Evolutionary conservation across 2,888 invertebrate species (phyloP).

Genomic region (Tillus elongatus): DNA sequence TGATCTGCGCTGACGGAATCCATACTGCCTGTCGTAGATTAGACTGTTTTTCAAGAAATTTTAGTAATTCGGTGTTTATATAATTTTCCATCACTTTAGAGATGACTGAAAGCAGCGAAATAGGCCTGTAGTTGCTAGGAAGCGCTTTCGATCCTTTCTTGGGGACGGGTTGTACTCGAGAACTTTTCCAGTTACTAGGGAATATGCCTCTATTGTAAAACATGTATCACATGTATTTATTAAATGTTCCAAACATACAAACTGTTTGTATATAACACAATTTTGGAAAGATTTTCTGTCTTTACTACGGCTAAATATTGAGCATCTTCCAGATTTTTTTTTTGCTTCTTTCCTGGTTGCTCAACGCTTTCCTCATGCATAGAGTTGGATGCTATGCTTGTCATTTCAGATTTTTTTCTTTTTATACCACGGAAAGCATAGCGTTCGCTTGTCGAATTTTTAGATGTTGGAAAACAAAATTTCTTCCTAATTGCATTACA

Average conservation of each 20-base stretch:
- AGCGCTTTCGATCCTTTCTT: no score
- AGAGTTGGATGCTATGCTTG: neutral
- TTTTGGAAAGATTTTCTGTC: neutral
- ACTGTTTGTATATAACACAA: constrained; percentile 1
- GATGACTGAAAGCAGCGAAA: no score
- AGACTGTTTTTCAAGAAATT: no score
- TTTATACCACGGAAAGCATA: neutral
- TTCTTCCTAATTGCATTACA: constrained; percentile 1
- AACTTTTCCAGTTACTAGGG: no score
- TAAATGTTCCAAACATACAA: constrained; percentile 3
- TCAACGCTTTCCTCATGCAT: constrained; percentile 3
- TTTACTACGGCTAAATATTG: neutral
- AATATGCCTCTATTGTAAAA: neutral
- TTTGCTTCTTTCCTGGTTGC: constrained; percentile 2
- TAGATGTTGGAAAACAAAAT: neutral
- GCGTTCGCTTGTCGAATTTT: neutral
- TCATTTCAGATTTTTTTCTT: constrained; percentile 1
- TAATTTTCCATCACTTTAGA: no score
- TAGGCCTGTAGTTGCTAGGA: no score
- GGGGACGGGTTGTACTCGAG: no score
- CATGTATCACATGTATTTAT: neutral
- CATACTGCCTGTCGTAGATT: no score
- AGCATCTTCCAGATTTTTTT: constrained; percentile 2
- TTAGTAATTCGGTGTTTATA: no score
- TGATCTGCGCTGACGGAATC: no score